Percentiles rank a stretch among this genome's conserved stretches.
These are phyloP conservation scores for Actinemys pallida DNA, from an alignment of 2,113 vertebrate species.

Conservation along the genomic window DNA sequence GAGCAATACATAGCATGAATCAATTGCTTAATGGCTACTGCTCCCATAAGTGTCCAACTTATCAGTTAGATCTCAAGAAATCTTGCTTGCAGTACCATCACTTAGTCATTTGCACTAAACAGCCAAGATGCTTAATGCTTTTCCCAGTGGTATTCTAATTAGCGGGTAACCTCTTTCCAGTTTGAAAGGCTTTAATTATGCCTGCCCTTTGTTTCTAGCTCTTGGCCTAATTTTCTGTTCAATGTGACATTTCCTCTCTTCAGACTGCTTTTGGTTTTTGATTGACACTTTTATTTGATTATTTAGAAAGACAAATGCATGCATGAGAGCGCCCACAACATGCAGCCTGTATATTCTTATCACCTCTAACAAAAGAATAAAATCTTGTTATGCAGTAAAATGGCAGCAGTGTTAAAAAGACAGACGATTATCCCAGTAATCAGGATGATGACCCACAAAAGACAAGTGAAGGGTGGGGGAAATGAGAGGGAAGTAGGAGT, in stretches of 20 bases:
- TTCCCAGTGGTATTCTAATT: constrained; percentile 42
- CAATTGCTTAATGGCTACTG: constrained; percentile 58
- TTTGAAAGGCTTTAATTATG: constrained; percentile 36
- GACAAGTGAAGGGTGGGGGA: neutral
- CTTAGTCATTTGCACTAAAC: constrained; percentile 44
- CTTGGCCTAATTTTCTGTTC: constrained; percentile 52
- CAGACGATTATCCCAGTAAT: neutral
- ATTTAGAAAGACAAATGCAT: neutral
- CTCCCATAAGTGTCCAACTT: constrained; percentile 37
- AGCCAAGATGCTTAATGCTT: constrained; percentile 19
- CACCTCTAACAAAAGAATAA: neutral
- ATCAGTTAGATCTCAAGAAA: constrained; percentile 19
- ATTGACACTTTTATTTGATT: neutral
- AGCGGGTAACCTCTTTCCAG: constrained; percentile 46
- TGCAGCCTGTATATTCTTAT: neutral
- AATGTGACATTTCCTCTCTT: constrained; percentile 2
- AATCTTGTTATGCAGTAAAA: neutral
- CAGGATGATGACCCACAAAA: neutral
- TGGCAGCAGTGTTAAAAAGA: neutral
- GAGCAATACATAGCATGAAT: neutral
- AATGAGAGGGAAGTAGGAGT: neutral
- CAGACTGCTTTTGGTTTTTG: constrained; percentile 33
- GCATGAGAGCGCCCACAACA: neutral
- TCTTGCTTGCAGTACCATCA: constrained; percentile 17
- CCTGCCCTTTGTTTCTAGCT: constrained; percentile 43